Conservation (phyloP, 2,888 invertebrate species). For the Eurois occulta region DNA sequence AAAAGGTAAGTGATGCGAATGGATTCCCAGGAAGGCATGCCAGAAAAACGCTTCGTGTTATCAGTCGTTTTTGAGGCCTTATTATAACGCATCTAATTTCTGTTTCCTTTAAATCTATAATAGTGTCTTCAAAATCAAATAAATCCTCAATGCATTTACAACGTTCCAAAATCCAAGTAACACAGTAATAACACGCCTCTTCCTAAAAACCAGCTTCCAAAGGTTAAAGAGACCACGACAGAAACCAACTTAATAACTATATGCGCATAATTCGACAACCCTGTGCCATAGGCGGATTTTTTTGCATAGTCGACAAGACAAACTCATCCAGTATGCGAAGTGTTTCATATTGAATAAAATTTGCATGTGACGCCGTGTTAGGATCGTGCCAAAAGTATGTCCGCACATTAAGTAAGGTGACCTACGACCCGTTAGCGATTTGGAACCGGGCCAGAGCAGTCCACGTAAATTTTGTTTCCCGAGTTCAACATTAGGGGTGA, state of each 20-base stretch:
- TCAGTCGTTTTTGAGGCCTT: neutral
- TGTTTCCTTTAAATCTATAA: neutral
- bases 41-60: neutral
- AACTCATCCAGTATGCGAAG: slow-evolving; percentile 70
- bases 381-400: slow-evolving; percentile 78
- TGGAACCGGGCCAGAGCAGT: slow-evolving; percentile 81
- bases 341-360: slow-evolving; percentile 75
- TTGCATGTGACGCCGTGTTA: slow-evolving; percentile 71
- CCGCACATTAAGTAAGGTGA: slow-evolving; percentile 84
- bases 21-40: neutral
- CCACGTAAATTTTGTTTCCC: slow-evolving; percentile 81
- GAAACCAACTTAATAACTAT: slow-evolving; percentile 70
- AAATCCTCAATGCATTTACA: slow-evolving; percentile 9
- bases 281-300: slow-evolving; percentile 60
- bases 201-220: slow-evolving; percentile 8
- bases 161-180: slow-evolving; percentile 1
- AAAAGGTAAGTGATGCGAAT: neutral
- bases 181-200: slow-evolving; percentile 9
- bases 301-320: slow-evolving; percentile 65
- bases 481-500: slow-evolving; percentile 76
- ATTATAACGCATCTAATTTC: neutral
- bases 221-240: slow-evolving; percentile 63
- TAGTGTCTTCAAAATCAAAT: neutral
- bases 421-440: slow-evolving; percentile 81
- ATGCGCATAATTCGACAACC: slow-evolving; percentile 72